Conservation (phyloP, 1,140 invertebrate genomes). For the Nephila pilipes region DNA sequence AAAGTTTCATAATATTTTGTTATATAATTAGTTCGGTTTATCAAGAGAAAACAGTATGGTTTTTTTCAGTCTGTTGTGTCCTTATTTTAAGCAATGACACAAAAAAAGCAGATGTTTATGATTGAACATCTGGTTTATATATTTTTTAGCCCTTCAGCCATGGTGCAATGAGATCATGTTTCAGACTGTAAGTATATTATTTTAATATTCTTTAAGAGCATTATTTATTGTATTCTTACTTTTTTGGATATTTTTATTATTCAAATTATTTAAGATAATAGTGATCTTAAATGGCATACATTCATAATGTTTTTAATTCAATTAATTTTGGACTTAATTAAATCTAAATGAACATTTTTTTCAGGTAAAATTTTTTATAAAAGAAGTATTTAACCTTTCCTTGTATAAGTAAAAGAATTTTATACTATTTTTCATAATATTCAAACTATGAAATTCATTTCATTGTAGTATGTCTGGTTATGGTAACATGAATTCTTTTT, state of each 20-base stretch:
- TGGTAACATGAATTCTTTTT: too few species aligned
- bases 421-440: too few species aligned
- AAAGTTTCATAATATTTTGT: too few species aligned
- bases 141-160: constrained; percentile 83
- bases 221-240: neutral
- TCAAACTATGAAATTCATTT: too few species aligned
- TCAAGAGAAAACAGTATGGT: neutral
- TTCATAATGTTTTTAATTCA: too few species aligned
- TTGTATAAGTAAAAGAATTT: too few species aligned
- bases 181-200: constrained; percentile 82
- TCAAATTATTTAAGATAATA: neutral
- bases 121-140: constrained; percentile 70
- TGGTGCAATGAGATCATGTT: constrained; percentile 85
- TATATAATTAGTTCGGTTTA: neutral
- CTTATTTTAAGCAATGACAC: neutral
- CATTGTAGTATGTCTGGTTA: too few species aligned
- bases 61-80: neutral
- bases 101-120: neutral
- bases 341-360: too few species aligned
- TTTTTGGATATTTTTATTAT: neutral
- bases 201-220: constrained; percentile 44
- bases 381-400: too few species aligned
- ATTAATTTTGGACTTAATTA: too few species aligned
- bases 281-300: too few species aligned
- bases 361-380: too few species aligned